These are phyloP conservation scores for Pollenia angustigena DNA, from an alignment of 2,888 invertebrate genomes.

Conservation along the genomic window DNA sequence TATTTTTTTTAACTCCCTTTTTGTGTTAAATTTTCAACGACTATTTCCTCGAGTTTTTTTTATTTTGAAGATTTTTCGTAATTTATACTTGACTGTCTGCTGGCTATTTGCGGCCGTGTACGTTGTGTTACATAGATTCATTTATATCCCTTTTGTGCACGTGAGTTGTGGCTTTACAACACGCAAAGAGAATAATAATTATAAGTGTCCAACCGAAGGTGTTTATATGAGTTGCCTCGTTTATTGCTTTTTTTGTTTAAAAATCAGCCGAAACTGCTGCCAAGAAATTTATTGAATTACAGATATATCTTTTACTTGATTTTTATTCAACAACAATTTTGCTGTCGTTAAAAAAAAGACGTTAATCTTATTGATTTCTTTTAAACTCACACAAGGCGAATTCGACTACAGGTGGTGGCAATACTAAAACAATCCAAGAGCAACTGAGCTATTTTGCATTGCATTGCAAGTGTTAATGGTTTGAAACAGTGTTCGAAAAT, in stretches of 20 bases:
- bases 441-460: too few relatives aligned
- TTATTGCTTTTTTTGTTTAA: neutral
- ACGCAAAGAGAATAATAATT: slow-evolving; percentile 33
- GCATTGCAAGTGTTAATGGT: too few relatives aligned
- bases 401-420: too few relatives aligned
- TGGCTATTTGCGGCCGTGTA: slow-evolving; percentile 25
- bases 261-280: slow-evolving; percentile 22
- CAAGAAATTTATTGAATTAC: slow-evolving; percentile 40
- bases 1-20: slow-evolving; percentile 3
- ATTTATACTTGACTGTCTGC: slow-evolving; percentile 28
- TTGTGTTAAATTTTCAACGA: slow-evolving; percentile 8
- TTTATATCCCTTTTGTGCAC: neutral
- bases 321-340: neutral
- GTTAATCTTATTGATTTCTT: too few relatives aligned
- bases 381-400: too few relatives aligned
- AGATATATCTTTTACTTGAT: neutral
- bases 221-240: slow-evolving; percentile 16
- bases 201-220: slow-evolving; percentile 56
- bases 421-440: too few relatives aligned
- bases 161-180: neutral
- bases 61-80: neutral
- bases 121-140: slow-evolving; percentile 13
- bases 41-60: slow-evolving; percentile 15
- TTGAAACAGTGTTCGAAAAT: too few relatives aligned
- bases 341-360: neutral